A percentile compares a stretch with the other conserved stretches of the same genome.
These are phyloP conservation scores for Callospermophilus lateralis DNA, from an alignment of 2,113 vertebrate species.

Conservation along the genomic window DNA sequence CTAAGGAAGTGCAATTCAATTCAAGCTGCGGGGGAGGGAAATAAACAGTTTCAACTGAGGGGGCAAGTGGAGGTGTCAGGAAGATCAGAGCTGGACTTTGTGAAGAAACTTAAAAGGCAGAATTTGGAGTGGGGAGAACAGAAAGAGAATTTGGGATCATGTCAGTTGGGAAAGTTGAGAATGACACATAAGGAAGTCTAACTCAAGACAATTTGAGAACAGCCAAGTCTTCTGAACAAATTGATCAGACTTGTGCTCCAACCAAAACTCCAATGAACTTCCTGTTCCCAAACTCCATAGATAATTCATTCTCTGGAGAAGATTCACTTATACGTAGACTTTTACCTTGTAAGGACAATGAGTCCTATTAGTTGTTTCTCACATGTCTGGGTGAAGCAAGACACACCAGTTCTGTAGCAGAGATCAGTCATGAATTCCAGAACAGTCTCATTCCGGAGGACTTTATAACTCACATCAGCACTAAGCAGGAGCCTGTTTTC, in stretches of 20 bases:
- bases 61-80: not conserved
- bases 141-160: not conserved
- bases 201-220: not conserved
- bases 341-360: constrained; percentile 87
- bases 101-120: not conserved
- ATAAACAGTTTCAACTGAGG: not conserved
- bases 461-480: constrained; percentile 85
- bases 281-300: not conserved
- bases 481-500: constrained; percentile 81
- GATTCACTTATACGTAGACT: not conserved
- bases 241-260: not conserved
- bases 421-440: constrained; percentile 85
- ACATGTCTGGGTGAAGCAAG: constrained; percentile 77
- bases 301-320: not conserved
- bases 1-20: rapidly evolving
- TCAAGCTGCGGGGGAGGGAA: not conserved
- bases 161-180: not conserved
- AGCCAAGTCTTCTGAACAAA: not conserved
- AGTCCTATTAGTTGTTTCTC: constrained; percentile 84
- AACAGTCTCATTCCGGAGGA: constrained; percentile 86
- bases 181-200: not conserved
- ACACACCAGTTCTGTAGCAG: not conserved
- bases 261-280: not conserved
- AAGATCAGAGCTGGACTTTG: not conserved
- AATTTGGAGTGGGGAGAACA: not conserved